Evolutionary conservation across 92 coral and sea anemone genomes (phyloP).

Genomic region (Phymanthus crucifer): DNA sequence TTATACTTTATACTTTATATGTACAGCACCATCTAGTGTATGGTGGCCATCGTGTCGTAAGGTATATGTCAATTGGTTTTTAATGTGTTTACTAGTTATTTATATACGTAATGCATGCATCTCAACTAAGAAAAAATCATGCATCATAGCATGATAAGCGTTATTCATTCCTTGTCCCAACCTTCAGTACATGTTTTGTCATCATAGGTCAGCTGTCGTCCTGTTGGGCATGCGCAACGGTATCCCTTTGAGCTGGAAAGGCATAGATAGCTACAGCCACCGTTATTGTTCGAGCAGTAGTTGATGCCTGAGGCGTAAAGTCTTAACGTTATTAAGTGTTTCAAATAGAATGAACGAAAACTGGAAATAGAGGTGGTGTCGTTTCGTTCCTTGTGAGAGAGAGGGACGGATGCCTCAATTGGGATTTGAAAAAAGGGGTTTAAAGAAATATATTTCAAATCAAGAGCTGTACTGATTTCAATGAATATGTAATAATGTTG

Average conservation of each 20-base stretch:
- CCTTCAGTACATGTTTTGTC: constrained; percentile 42
- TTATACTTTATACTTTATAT: too few species aligned
- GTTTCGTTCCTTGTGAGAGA: too few species aligned
- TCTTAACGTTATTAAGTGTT: constrained; percentile 8
- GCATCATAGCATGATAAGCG: background rate
- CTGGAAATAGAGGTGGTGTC: background rate
- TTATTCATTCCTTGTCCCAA: constrained; percentile 26
- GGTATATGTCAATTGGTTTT: too few species aligned
- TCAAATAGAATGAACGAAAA: background rate
- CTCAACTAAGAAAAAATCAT: background rate
- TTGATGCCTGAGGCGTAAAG: constrained; percentile 55
- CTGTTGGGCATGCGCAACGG: constrained; percentile 83
- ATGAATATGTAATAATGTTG: too few species aligned
- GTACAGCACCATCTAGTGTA: too few species aligned
- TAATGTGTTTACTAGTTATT: background rate
- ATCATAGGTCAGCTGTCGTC: constrained; percentile 59
- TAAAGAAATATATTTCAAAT: too few species aligned
- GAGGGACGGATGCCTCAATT: too few species aligned
- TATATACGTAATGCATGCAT: background rate
- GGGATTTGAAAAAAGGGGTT: too few species aligned
- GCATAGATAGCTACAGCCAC: constrained; percentile 87
- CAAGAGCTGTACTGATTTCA: too few species aligned
- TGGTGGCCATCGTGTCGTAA: too few species aligned
- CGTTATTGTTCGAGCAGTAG: constrained; percentile 66
- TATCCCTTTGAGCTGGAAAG: constrained; percentile 74